Conservation (phyloP, 2,797 vertebrate genomes). For the Loriculus beryllinus region DNA sequence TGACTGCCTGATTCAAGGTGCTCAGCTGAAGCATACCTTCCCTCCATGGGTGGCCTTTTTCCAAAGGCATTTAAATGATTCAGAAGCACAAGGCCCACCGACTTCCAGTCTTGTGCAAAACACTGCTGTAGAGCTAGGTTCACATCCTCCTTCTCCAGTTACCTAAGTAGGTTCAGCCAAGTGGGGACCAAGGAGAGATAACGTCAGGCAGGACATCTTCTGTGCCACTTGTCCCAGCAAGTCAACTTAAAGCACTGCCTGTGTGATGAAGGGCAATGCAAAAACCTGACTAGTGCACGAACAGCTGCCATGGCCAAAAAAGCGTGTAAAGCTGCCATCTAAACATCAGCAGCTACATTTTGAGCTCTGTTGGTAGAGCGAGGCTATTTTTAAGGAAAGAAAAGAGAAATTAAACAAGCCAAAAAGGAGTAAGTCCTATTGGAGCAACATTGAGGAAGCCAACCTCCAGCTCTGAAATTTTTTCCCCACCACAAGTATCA, state of each 20-base stretch:
- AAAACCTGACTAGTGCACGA: not conserved
- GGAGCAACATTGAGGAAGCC: not conserved
- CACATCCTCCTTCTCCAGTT: fast-evolving
- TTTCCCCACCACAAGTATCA: not conserved
- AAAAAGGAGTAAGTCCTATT: not conserved
- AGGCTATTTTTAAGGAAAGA: not conserved
- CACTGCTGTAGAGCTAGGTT: not conserved
- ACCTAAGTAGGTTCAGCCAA: not conserved
- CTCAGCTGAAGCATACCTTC: not conserved
- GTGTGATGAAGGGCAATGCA: not conserved
- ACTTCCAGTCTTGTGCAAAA: not conserved
- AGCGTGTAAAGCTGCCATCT: not conserved
- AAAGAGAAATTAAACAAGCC: not conserved
- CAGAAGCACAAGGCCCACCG: not conserved
- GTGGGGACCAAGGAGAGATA: not conserved
- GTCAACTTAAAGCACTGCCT: not conserved
- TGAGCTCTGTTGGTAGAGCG: not conserved
- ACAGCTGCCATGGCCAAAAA: not conserved
- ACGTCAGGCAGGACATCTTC: not conserved
- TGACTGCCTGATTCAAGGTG: not conserved
- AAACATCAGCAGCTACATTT: fast-evolving
- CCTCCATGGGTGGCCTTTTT: not conserved
- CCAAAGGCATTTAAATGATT: not conserved
- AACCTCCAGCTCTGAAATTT: not conserved
- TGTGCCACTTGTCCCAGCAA: not conserved